Conservation (phyloP, 2,797 vertebrate species). For the Pangasius macronema region DNA sequence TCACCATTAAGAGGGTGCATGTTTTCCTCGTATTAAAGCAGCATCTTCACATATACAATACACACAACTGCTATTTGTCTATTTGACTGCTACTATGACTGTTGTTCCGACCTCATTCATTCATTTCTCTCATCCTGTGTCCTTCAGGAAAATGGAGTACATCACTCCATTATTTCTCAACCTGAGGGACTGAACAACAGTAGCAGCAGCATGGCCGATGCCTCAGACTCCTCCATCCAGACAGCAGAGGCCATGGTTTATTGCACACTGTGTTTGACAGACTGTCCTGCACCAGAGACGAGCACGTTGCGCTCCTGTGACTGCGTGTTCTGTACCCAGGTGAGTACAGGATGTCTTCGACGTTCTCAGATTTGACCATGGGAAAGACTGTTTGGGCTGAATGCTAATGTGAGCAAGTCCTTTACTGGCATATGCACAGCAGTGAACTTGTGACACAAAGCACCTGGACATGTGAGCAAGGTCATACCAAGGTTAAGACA, state of each 20-base stretch:
- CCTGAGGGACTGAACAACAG: constrained; percentile 68
- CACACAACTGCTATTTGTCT: not conserved
- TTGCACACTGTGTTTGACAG: constrained; percentile 92
- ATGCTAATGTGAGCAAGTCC: not conserved
- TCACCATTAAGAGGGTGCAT: not conserved
- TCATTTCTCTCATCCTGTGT: constrained; percentile 19
- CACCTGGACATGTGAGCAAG: not conserved
- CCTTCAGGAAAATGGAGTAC: constrained; percentile 72
- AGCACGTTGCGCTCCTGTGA: constrained; percentile 83
- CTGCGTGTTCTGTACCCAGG: constrained; percentile 88
- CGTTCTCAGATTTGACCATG: not conserved
- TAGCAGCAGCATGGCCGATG: constrained; percentile 61
- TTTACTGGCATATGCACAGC: not conserved
- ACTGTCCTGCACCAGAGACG: constrained; percentile 80
- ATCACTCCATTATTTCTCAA: constrained; percentile 53
- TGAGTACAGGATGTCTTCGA: constrained; percentile 58
- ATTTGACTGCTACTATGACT: not conserved
- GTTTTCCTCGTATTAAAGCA: not conserved
- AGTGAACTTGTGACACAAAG: not conserved
- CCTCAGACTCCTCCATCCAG: constrained; percentile 52
- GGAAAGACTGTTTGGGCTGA: not conserved
- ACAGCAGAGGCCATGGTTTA: constrained; percentile 55
- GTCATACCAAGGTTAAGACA: not conserved
- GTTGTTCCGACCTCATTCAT: not conserved
- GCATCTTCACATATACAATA: not conserved